A percentile compares a stretch with the other conserved stretches of the same genome.
These are phyloP conservation scores for Abrostola triplasia DNA, from an alignment of 2,888 invertebrate genomes.

Conservation along the genomic window DNA sequence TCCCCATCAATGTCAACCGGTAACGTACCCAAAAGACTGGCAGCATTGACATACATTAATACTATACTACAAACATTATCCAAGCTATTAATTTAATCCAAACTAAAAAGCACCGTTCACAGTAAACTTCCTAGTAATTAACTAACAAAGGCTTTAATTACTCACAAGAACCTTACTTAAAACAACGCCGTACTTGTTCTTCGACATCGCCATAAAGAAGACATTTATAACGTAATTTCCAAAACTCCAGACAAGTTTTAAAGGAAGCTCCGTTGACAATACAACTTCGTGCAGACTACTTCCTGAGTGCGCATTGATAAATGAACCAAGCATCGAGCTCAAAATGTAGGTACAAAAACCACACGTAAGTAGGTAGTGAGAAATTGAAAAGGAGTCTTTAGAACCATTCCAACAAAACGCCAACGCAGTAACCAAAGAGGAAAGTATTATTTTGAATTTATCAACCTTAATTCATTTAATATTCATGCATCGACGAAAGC, in stretches of 20 bases:
- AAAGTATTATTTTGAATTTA: constrained; percentile 12
- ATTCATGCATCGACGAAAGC: constrained; percentile 46
- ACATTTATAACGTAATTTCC: constrained; percentile 44
- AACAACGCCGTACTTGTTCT: constrained; percentile 18
- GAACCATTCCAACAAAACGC: constrained; percentile 58
- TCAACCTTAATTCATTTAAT: constrained; percentile 10
- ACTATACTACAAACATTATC: too few relatives aligned
- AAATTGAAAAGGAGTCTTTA: constrained; percentile 53
- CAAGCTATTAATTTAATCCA: too few relatives aligned
- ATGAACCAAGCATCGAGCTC: constrained; percentile 55
- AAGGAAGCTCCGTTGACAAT: constrained; percentile 50
- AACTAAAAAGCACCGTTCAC: too few relatives aligned
- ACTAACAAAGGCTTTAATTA: not conserved
- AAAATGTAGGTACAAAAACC: constrained; percentile 32
- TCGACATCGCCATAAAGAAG: constrained; percentile 29
- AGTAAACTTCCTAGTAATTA: too few relatives aligned
- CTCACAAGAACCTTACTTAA: constrained; percentile 28
- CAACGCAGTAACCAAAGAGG: constrained; percentile 22
- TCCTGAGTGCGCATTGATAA: constrained; percentile 61
- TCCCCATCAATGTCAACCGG: too few relatives aligned
- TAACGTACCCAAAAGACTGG: too few relatives aligned
- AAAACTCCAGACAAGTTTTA: constrained; percentile 40
- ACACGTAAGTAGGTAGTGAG: constrained; percentile 37
- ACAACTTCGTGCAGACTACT: constrained; percentile 49
- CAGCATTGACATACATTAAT: too few relatives aligned